A percentile compares a stretch with the other conserved stretches of the same genome.
These are phyloP conservation scores for Cacatua alba DNA, from an alignment of 2,113 vertebrate species.

Conservation along the genomic window DNA sequence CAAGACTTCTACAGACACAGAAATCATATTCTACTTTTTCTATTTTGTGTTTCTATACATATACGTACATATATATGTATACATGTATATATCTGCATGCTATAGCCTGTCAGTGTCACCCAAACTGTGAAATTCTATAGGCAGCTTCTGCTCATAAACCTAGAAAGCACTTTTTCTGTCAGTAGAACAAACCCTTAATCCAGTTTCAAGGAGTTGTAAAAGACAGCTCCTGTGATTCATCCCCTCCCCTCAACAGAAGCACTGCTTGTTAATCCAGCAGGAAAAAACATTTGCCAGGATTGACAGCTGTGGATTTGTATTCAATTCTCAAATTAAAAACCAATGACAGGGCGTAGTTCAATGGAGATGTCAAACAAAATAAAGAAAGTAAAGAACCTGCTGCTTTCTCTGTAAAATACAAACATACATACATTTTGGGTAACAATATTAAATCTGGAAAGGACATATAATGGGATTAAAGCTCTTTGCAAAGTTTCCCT, in stretches of 20 bases:
- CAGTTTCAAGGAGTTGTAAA: slow-evolving; percentile 53
- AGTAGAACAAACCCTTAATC: slow-evolving; percentile 36
- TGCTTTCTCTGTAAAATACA: slow-evolving; percentile 43
- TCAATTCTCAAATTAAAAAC: slow-evolving; percentile 71
- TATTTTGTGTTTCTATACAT: background rate
- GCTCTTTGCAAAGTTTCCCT: slow-evolving; percentile 8
- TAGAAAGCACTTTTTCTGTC: slow-evolving; percentile 48
- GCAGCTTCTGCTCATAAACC: slow-evolving; percentile 24
- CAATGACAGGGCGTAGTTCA: slow-evolving; percentile 65
- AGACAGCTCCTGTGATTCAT: slow-evolving; percentile 50
- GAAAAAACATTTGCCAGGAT: slow-evolving; percentile 78
- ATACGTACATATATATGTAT: accelerated
- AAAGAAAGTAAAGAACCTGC: slow-evolving; percentile 40
- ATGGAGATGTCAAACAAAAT: slow-evolving; percentile 64
- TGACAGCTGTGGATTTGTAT: slow-evolving; percentile 78
- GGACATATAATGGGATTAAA: slow-evolving; percentile 40
- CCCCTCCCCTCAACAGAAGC: slow-evolving; percentile 57
- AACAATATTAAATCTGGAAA: slow-evolving; percentile 26
- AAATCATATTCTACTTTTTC: background rate
- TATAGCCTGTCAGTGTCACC: background rate
- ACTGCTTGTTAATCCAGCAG: slow-evolving; percentile 70
- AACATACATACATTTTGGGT: slow-evolving; percentile 33
- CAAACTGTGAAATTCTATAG: background rate
- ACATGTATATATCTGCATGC: background rate
- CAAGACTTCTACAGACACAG: background rate